A percentile compares a stretch with the other conserved stretches of the same genome.
Evolutionary conservation across 1,140 invertebrate genomes (phyloP).

Genomic region (Drosophila orena): DNA sequence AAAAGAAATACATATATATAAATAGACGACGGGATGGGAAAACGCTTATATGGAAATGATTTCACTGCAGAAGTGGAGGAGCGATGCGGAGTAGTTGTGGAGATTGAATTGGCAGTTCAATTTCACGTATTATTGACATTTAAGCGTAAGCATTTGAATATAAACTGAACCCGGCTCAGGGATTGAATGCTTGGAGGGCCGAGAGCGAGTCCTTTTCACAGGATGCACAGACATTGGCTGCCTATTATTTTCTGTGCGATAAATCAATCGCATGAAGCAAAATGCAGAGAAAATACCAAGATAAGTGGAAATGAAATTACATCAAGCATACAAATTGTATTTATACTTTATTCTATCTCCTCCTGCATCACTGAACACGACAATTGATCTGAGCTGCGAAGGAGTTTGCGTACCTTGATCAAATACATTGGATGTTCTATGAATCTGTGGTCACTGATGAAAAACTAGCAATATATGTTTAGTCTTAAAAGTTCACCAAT

Average conservation of each 20-base stretch:
- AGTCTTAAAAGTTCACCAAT: too few species aligned
- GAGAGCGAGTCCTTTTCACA: constrained; percentile 25
- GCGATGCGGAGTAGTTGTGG: constrained; percentile 41
- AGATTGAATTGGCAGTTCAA: constrained; percentile 83
- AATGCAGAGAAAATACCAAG: constrained; percentile 57
- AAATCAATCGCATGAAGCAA: constrained; percentile 72
- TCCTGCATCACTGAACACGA: constrained; percentile 37
- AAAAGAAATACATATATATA: constrained; percentile 74
- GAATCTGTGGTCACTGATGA: too few species aligned
- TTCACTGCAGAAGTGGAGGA: constrained; percentile 39
- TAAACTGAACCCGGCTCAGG: constrained; percentile 54
- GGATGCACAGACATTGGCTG: constrained; percentile 58
- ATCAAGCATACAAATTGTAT: constrained; percentile 59
- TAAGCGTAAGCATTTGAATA: constrained; percentile 70
- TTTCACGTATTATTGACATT: constrained; percentile 83
- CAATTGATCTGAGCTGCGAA: constrained; percentile 26
- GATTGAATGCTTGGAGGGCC: constrained; percentile 31
- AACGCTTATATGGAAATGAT: constrained; percentile 77
- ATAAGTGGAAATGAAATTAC: constrained; percentile 60
- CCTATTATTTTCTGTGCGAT: constrained; percentile 71
- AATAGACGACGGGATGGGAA: constrained; percentile 60
- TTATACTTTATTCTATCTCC: constrained; percentile 50
- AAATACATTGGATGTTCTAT: neutral
- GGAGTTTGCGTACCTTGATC: constrained; percentile 1
- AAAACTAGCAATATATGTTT: neutral